Base-by-base conservation (phyloP, 1,140 invertebrate species). In the Neuroterus valhalla region DNA sequence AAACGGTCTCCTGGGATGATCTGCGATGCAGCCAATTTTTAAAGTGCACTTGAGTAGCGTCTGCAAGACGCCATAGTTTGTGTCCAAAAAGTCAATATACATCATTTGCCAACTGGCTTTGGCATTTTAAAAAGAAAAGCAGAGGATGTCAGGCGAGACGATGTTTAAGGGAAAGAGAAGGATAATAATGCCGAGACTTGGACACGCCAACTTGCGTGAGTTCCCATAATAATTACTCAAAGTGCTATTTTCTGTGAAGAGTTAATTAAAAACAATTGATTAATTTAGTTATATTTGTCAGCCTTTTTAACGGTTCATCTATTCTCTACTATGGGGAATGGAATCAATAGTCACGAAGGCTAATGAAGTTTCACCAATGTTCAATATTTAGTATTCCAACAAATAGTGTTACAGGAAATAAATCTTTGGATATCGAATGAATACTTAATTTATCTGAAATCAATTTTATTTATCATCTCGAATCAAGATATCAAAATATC, bases 211-310 rank as follows among this genome's bases (percentile, higher is more conserved):
- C 74, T 86, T 81, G 86, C 86, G 85, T 87, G 85, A 83, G 85
- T 78, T 79, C 73, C 84, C 80, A 81, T 87, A 85, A 85, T 85
- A 86, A 87, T 80, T 87, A 84, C 78, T 66, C 71, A 42, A 46
- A 71, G 52, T 68, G 10, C 70, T 73, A 72, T 52, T 66, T 68
- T 70, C 46, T 17, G 62, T 45, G 68, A 73, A 72, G 77, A 82
- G 73, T 86, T 86, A 87, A 87, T 87, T 87, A 86, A 85, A 86
- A 84, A 82, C 81, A 77, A 79, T 82, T 83, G 83, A 86, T 86
- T 87, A 87, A 87, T 87, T 86, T 83, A 82, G 80, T 85, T 86
- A 85, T 87, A 86, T 75, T 70, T 85, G 85, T 87, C 80, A 77
- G 73, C 78, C 74, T 78, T 67, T 74, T 74, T 79, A 78, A 82